Conservation (phyloP, 1,140 invertebrate species). For the Nixonia krombeini region DNA sequence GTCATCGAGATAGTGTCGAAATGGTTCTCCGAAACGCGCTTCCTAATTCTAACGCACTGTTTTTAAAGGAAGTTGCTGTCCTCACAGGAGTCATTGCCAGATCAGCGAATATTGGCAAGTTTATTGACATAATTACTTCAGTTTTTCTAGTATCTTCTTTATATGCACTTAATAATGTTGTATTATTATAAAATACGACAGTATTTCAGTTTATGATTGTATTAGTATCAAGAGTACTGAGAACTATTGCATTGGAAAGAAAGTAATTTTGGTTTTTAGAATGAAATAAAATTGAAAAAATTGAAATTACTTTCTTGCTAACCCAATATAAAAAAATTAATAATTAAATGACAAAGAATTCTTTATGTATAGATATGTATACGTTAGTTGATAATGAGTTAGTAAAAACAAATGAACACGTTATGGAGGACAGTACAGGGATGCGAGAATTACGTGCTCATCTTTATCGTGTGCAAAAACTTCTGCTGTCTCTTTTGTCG, state of each 20-base stretch:
- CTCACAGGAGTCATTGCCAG: slow-evolving; percentile 85
- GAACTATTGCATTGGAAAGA: too few species aligned
- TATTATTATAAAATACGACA: too few species aligned
- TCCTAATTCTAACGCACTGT: slow-evolving; percentile 71
- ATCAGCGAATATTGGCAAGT: slow-evolving; percentile 77
- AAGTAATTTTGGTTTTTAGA: too few species aligned
- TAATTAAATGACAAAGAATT: too few species aligned
- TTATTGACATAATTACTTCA: background rate
- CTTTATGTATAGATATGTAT: slow-evolving; percentile 65
- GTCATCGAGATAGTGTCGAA: slow-evolving; percentile 85
- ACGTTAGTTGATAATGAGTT: slow-evolving; percentile 66
- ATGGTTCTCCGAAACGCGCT: slow-evolving; percentile 80
- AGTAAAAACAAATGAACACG: slow-evolving; percentile 44
- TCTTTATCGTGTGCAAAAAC: slow-evolving; percentile 76
- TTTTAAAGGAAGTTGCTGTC: slow-evolving; percentile 80
- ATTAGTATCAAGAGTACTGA: too few species aligned
- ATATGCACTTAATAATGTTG: too few species aligned
- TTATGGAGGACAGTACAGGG: slow-evolving; percentile 65
- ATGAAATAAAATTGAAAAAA: too few species aligned
- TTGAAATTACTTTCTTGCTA: too few species aligned
- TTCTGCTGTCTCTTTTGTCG: slow-evolving; percentile 80
- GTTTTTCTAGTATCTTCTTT: background rate
- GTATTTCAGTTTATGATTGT: too few species aligned
- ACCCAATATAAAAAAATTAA: too few species aligned
- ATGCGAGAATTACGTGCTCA: slow-evolving; percentile 74